A percentile compares a stretch with the other conserved stretches of the same genome.
These are phyloP conservation scores for Hypomecis punctinalis DNA, from an alignment of 2,888 invertebrate species.

Conservation along the genomic window DNA sequence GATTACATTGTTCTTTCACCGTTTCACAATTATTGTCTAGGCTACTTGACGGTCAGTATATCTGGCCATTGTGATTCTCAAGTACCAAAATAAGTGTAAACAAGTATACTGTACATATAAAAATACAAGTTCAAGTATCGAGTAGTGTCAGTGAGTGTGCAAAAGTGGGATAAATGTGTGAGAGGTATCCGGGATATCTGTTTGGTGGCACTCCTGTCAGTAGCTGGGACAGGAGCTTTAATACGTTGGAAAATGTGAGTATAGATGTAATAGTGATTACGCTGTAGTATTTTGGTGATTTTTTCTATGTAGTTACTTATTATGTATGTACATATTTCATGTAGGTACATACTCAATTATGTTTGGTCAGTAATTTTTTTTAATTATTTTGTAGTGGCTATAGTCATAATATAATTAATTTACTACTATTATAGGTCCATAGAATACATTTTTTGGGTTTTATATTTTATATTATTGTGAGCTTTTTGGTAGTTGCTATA, in stretches of 20 bases:
- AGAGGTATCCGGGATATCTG: conserved; percentile 76
- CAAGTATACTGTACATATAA: neutral
- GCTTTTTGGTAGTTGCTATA: too few relatives aligned
- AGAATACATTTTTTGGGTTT: too few relatives aligned
- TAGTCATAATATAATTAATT: too few relatives aligned
- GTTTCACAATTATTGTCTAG: conserved; percentile 4
- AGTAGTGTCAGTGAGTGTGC: conserved; percentile 25
- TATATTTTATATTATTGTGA: too few relatives aligned
- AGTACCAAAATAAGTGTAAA: conserved; percentile 22
- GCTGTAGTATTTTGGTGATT: neutral
- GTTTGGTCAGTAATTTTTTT: too few relatives aligned
- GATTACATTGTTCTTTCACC: neutral
- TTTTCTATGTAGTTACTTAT: neutral
- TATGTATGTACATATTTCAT: neutral
- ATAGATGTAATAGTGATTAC: conserved; percentile 17
- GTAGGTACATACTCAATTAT: too few relatives aligned
- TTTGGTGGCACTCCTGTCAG: conserved; percentile 80
- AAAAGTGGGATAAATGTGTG: conserved; percentile 66
- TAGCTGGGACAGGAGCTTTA: conserved; percentile 80
- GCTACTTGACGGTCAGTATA: neutral
- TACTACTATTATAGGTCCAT: too few relatives aligned
- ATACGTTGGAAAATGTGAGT: conserved; percentile 80
- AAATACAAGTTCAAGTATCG: neutral
- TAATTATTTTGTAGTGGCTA: too few relatives aligned
- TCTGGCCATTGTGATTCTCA: neutral